phyloP scores from a whole-genome alignment of 2,113 vertebrate species.

The Benitochromis conjunctus region DNA sequence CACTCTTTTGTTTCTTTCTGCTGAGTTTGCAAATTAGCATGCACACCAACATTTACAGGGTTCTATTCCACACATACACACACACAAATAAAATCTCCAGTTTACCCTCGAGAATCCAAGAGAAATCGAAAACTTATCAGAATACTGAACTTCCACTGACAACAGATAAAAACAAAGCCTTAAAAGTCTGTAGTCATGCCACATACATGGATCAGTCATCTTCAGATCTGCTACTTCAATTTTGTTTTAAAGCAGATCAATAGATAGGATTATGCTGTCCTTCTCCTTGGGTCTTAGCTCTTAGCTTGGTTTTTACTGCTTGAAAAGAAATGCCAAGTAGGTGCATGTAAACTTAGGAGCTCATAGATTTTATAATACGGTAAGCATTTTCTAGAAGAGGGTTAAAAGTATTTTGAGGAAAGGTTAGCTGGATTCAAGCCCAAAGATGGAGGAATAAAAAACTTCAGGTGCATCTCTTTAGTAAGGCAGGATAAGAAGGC shows the following conservation, averaged over 20 bases:
- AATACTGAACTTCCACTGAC: neutral
- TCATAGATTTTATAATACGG: neutral
- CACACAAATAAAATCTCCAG: neutral
- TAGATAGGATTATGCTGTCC: neutral
- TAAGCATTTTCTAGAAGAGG: neutral
- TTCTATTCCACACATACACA: neutral
- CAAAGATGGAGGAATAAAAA: neutral
- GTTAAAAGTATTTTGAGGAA: neutral
- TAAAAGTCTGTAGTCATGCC: neutral
- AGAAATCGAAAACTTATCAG: neutral
- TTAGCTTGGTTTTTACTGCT: neutral
- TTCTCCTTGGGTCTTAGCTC: neutral
- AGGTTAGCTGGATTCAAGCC: neutral
- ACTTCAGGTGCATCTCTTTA: neutral
- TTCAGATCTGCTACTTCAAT: neutral
- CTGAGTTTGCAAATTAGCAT: conserved; percentile 31
- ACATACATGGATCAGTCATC: neutral
- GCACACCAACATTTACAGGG: neutral
- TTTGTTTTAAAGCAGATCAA: neutral
- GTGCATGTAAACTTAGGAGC: neutral
- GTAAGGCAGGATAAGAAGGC: neutral
- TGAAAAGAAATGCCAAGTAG: neutral
- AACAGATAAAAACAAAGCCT: neutral
- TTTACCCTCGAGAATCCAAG: neutral
- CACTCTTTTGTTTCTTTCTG: conserved; percentile 10